A percentile compares a stretch with the other conserved stretches of the same genome.
Evolutionary conservation across 2,888 invertebrate species (phyloP).

Genomic region (Stegophylla sp.): DNA sequence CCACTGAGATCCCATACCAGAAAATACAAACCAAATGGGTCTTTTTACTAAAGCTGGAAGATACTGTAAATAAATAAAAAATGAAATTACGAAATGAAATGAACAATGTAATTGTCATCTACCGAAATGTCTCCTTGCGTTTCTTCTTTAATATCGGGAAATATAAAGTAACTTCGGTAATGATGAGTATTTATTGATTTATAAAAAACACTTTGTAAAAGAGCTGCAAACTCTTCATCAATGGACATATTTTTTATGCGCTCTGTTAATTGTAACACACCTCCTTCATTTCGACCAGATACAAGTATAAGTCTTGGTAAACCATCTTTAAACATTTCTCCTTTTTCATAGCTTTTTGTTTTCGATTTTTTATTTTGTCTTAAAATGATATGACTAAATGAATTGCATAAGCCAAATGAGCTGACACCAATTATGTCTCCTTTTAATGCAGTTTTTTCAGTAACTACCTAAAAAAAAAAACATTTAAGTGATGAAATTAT

Average conservation of each 20-base stretch:
- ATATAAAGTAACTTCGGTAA: slow-evolving; percentile 46
- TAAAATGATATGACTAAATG: slow-evolving; percentile 57
- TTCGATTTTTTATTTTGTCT: slow-evolving; percentile 55
- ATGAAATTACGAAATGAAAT: not conserved
- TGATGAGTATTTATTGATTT: slow-evolving; percentile 55
- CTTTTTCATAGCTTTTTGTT: slow-evolving; percentile 39
- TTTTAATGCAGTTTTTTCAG: slow-evolving; percentile 63
- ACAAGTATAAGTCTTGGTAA: slow-evolving; percentile 62
- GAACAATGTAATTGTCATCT: not conserved
- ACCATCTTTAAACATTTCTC: slow-evolving; percentile 61
- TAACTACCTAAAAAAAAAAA: slow-evolving; percentile 62
- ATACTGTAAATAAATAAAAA: slow-evolving; percentile 26
- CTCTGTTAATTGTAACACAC: slow-evolving; percentile 23
- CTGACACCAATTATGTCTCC: slow-evolving; percentile 67
- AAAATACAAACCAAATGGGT: slow-evolving; percentile 75
- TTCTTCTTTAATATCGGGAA: slow-evolving; percentile 27
- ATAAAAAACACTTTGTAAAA: slow-evolving; percentile 60
- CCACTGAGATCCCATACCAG: slow-evolving; percentile 84
- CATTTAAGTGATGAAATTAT: not conserved
- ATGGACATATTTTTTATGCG: slow-evolving; percentile 4
- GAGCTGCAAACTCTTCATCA: slow-evolving; percentile 60
- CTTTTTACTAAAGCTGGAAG: slow-evolving; percentile 61
- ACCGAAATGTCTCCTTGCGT: slow-evolving; percentile 24
- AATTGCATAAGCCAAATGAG: slow-evolving; percentile 57
- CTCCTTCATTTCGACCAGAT: slow-evolving; percentile 60